Evolutionary conservation across 1,140 invertebrate genomes (phyloP).

Genomic region (Anoplophora glabripennis): DNA sequence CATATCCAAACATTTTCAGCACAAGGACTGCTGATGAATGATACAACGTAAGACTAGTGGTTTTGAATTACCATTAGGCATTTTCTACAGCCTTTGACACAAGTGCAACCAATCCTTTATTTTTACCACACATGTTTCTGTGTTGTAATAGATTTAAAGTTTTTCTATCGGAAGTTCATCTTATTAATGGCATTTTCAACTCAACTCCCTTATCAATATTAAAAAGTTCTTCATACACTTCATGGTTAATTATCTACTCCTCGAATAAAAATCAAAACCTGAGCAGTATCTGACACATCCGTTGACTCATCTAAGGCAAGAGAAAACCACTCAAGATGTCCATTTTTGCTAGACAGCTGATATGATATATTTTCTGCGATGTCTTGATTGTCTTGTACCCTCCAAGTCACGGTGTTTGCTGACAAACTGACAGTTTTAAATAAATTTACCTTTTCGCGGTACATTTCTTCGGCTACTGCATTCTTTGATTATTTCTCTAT

Average conservation of each 20-base stretch:
- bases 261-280: conserved; percentile 37
- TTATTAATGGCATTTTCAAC: conserved; percentile 38
- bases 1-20: conserved; percentile 37
- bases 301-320: conserved; percentile 41
- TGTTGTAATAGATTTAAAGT: conserved; percentile 33
- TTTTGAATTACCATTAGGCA: conserved; percentile 35
- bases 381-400: conserved; percentile 36
- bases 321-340: conserved; percentile 40
- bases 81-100: conserved; percentile 36
- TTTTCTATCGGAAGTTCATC: conserved; percentile 29
- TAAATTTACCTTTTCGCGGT: conserved; percentile 31
- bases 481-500: too few relatives aligned
- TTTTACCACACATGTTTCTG: conserved; percentile 38
- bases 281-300: conserved; percentile 40
- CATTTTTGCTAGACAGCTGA: conserved; percentile 32
- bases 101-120: conserved; percentile 38
- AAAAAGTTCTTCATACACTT: conserved; percentile 41
- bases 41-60: too few relatives aligned
- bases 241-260: conserved; percentile 40
- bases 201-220: conserved; percentile 4
- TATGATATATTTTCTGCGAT: conserved; percentile 33
- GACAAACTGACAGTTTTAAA: conserved; percentile 32
- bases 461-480: conserved; percentile 41
- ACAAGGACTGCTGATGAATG: conserved; percentile 35
- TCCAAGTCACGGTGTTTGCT: conserved; percentile 28